Conservation (phyloP, 1,140 invertebrate genomes). For the Psix sp. region DNA sequence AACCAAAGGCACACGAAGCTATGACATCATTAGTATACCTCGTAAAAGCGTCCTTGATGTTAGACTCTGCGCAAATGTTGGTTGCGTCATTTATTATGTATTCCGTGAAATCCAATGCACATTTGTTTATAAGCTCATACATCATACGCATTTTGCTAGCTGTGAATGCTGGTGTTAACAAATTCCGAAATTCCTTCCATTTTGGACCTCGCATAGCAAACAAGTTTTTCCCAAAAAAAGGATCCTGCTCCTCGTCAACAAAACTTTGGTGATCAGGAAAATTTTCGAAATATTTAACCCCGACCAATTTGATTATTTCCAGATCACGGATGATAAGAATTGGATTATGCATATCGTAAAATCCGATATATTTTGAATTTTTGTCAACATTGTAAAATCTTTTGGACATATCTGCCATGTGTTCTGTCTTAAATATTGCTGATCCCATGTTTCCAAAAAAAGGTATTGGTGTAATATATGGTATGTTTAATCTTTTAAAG, state of each 20-base stretch:
- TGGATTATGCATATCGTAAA: conserved; percentile 63
- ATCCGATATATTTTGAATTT: conserved; percentile 59
- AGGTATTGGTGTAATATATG: conserved; percentile 39
- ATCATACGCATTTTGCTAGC: conserved; percentile 71
- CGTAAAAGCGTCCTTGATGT: conserved; percentile 40
- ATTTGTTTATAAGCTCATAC: conserved; percentile 67
- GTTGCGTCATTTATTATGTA: conserved; percentile 30
- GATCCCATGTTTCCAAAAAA: conserved; percentile 50
- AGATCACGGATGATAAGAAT: conserved; percentile 52
- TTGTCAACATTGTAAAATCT: conserved; percentile 42
- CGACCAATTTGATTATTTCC: conserved; percentile 69
- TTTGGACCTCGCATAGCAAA: conserved; percentile 73
- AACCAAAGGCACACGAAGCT: conserved; percentile 43
- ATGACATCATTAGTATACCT: conserved; percentile 53
- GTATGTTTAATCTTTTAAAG: conserved; percentile 48
- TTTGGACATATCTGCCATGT: conserved; percentile 20
- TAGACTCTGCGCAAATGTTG: conserved; percentile 12
- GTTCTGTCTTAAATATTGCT: conserved; percentile 19
- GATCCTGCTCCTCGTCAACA: conserved; percentile 74
- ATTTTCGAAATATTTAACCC: conserved; percentile 82
- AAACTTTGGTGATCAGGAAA: conserved; percentile 79
- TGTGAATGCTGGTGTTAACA: conserved; percentile 74
- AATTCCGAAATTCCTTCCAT: conserved; percentile 72
- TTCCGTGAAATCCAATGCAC: conserved; percentile 42
- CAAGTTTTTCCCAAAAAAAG: conserved; percentile 77